Percentiles rank a stretch among this genome's conserved stretches.
Evolutionary conservation across 2,888 invertebrate genomes (phyloP).

Genomic region (Ophion ellenae): DNA sequence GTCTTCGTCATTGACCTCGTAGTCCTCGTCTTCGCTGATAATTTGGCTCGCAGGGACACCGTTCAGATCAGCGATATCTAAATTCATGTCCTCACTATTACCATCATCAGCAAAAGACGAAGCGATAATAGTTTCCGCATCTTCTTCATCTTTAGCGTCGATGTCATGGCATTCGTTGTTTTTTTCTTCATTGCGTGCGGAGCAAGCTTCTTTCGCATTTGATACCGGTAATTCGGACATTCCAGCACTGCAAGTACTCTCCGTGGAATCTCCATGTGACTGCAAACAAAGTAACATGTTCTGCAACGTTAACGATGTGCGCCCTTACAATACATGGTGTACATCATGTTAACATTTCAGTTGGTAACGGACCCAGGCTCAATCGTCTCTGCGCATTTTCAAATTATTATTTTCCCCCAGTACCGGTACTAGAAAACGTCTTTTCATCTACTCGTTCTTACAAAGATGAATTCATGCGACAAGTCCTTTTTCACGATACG

Average conservation of each 20-base stretch:
- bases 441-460: slow-evolving; percentile 34
- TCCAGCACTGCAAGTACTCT: slow-evolving; percentile 31
- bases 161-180: slow-evolving; percentile 33
- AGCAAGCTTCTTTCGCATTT: slow-evolving; percentile 36
- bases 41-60: slow-evolving; percentile 31
- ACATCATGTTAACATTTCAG: slow-evolving; percentile 40
- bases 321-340: slow-evolving; percentile 24
- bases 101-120: slow-evolving; percentile 36
- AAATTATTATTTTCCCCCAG: slow-evolving; percentile 24
- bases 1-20: neutral
- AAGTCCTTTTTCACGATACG: slow-evolving; percentile 9
- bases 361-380: slow-evolving; percentile 19
- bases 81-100: slow-evolving; percentile 36
- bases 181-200: slow-evolving; percentile 34
- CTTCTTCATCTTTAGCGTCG: slow-evolving; percentile 27
- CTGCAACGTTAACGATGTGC: slow-evolving; percentile 21
- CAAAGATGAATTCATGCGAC: slow-evolving; percentile 37
- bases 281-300: slow-evolving; percentile 32
- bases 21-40: slow-evolving; percentile 28
- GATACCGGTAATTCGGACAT: slow-evolving; percentile 38
- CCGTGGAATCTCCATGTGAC: slow-evolving; percentile 36
- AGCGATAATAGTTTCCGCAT: slow-evolving; percentile 28
- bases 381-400: slow-evolving; percentile 24
- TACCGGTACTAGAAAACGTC: slow-evolving; percentile 30
- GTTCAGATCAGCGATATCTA: slow-evolving; percentile 46